Base-by-base conservation (phyloP, 2,888 invertebrate genomes). In the Leistus spinibarbis region DNA sequence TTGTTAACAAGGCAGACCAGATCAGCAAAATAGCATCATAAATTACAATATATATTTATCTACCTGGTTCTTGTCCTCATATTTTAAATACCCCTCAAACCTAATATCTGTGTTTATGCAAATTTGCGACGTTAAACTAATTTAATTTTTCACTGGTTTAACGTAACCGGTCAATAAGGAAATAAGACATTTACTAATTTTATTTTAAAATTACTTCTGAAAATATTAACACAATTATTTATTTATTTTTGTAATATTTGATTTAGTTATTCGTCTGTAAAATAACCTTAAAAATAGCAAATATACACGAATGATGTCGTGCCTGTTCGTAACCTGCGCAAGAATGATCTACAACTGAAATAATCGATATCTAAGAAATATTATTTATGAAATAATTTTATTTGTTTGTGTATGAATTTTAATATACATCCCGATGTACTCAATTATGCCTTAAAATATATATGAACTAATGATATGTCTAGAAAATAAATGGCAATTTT, bases 1-100 rank as follows among this genome's bases (percentile, higher is more conserved):
- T 72, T 66, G n/a, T 40, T 27, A 22, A 57, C 72, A 72, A 72
- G 72, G 72, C 66, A 66, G 72, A 72, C 72, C 40, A 53, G 7
- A 62, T 62, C n/a, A 62, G 19, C n/a, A 62, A 27, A 63, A 16
- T 65, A 66, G 16, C 10, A 54, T 54, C 72, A 72, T 72, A 72
- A 72, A 72, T 72, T 66, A 72, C 72, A 66, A 60, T 20, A n/a
- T n/a, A n/a, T n/a, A n/a, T n/a, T n/a, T n/a, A n/a, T n/a, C n/a
- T n/a, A 60, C 60, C 60, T 60, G 19, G 60, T 40, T 40, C 40
- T 40, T 40, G 40, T 40, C 13, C 40, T 40, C 40, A 40, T 40
- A 40, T 40, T 40, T 40, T 40, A 40, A 40, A 40, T n/a, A n/a
- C 7, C 40, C 40, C 40, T 40, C 40, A 40, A 40, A 40, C 40